Base-by-base conservation (phyloP, 2,797 vertebrate genomes). In the Channallabes apus region DNA sequence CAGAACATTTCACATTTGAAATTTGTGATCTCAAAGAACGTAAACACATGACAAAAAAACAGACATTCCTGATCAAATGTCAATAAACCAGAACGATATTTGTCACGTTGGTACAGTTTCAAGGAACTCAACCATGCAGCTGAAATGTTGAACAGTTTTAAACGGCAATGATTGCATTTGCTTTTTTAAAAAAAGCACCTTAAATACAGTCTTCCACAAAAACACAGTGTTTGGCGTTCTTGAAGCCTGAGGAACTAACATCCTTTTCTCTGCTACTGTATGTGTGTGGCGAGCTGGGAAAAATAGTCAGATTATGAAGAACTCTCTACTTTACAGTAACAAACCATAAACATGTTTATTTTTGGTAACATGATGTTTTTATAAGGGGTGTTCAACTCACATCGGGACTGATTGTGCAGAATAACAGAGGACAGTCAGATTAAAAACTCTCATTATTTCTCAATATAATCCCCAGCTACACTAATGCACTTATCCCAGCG, bases 11-110 rank as follows among this genome's bases (percentile, higher is more conserved):
- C 84, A 86, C 77, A 80, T 86, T 89, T 73, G 80, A 88, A 80
- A 81, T 46, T 79, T 61, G 75, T 82, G 88, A 77, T 88, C 82
- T 85, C 82, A 91, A 92, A 90, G 58, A 92, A 90, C 90, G 87
- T 85, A 90, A 86, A 92, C 84, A 88, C 90, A 88, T 83, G 82
- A 90, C 89, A 17, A 38, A 67, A 12, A 15, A 67, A 62, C n/a
- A 88, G 29, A 91, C 87, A 90, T 92, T 84, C 82, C 87, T 83
- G 71, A 85, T 80, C 69, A 84, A 90, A 91, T 85, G 80, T 69
- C 4, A 14, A 51, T 29, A 17, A 32, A 27, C 83, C 54, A 5
- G 46, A 85, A 89, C 56, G 72, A 80, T 78, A 58, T 65, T 59
- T 71, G 18, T 84, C 71, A 86, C 24, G 77, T 71, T 75, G 41